Evolutionary conservation across 2,113 vertebrate species (phyloP).

Genomic region (Redunca redunca): DNA sequence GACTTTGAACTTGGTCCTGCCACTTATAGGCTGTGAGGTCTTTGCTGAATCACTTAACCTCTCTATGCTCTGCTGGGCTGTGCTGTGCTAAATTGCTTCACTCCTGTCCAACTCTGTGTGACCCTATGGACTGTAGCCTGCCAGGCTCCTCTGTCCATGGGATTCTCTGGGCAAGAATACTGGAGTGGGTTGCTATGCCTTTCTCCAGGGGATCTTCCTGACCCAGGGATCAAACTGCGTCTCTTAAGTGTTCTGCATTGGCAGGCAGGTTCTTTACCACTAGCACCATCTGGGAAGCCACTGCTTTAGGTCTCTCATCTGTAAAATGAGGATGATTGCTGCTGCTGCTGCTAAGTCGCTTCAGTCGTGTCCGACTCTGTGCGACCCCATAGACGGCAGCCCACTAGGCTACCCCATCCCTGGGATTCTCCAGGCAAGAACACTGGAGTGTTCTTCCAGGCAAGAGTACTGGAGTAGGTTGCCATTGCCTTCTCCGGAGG

Average conservation of each 20-base stretch:
- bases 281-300: neutral
- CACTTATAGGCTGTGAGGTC: neutral
- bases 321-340: neutral
- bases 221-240: accelerated
- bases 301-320: neutral
- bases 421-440: too few relatives aligned
- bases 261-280: neutral
- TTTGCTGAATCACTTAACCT: accelerated
- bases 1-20: neutral
- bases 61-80: accelerated
- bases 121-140: neutral
- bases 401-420: too few relatives aligned
- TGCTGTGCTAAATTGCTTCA: neutral
- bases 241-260: neutral
- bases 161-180: neutral
- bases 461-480: too few relatives aligned
- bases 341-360: too few relatives aligned
- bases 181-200: neutral
- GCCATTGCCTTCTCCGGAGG: neutral
- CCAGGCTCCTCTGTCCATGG: neutral
- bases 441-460: too few relatives aligned
- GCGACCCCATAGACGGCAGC: too few relatives aligned
- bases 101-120: neutral
- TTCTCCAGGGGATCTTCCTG: neutral
- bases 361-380: too few relatives aligned